Evolutionary conservation across 2,113 vertebrate genomes (phyloP), one percentile per base, ranked within the genome.

Genomic region (Bungarus multicinctus): DNA sequence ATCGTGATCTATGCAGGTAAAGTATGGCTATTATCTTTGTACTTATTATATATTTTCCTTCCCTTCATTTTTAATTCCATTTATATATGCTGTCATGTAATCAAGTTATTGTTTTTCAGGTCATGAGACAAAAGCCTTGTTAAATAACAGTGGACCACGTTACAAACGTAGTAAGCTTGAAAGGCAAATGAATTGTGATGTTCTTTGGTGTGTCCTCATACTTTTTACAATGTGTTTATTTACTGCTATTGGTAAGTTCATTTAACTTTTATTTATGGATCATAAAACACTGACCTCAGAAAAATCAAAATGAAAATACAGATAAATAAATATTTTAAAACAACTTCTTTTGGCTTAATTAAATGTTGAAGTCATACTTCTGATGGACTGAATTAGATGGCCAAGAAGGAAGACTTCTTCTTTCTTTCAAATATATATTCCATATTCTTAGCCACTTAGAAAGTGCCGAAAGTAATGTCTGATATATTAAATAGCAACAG

Each of bases 101-200:
- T 93, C 54, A 94, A 93, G 94, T 95, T 22, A 7, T 81, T 22
- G 58, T 95, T 64, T 93, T 89, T 3, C 97, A 99, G 99, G 99
- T 91, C 99, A 99, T 7, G 99, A 99, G 95, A 99, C 99, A 92
- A 99, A 99, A 98, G 99, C 99, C 93, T 98, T 99, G 97, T 97
- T 99, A 93, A 99, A 99, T 97, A 99, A 99, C 97, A 99, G 98
- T 3, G 99, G 99, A 12, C 99, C 99, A 0, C 99, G 99, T 58
- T 99, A 99, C 97, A 99, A 99, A 94, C 99, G 99, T 96, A 99
- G 99, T 92, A 99, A 98, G 96, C 98, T 99, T 93, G 99, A 99
- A 97, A 97, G 99, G 43, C 99, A 99, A 96, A 99, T 99, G 99
- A 99, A 99, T 95, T 96, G 98, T 0, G 98, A 99, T 39, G 98